Evolutionary conservation across 1,140 invertebrate genomes (phyloP).

Genomic region (Bradynema listronoti): DNA sequence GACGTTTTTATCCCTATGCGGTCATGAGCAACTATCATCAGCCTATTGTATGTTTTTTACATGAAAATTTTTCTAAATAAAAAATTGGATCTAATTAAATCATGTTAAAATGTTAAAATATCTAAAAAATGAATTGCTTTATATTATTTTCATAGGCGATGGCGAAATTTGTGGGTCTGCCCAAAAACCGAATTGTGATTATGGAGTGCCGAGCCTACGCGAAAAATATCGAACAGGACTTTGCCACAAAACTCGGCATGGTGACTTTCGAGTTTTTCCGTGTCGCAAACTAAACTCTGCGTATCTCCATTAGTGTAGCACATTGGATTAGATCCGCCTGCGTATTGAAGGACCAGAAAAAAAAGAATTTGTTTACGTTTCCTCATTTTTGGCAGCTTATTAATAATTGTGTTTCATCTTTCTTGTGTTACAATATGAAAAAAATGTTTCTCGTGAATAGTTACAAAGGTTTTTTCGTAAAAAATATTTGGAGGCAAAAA

Average conservation of each 20-base stretch:
- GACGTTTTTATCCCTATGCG: slow-evolving; percentile 53
- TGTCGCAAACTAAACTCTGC: too few relatives aligned
- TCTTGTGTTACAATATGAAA: too few relatives aligned
- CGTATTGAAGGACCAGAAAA: too few relatives aligned
- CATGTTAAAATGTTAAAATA: not conserved
- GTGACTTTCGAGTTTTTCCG: slow-evolving; percentile 11
- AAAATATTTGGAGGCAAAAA: too few relatives aligned
- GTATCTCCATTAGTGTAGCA: too few relatives aligned
- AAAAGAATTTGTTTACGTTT: too few relatives aligned
- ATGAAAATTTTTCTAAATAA: not conserved
- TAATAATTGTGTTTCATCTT: too few relatives aligned
- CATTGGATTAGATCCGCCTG: too few relatives aligned
- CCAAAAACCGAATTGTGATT: slow-evolving; percentile 53
- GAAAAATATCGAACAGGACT: slow-evolving; percentile 50
- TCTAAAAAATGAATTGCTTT: not conserved
- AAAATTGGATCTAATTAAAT: too few relatives aligned
- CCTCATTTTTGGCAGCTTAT: too few relatives aligned
- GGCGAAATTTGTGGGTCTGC: slow-evolving; percentile 54
- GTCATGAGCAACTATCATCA: slow-evolving; percentile 55
- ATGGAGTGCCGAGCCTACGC: slow-evolving; percentile 56
- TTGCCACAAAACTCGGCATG: slow-evolving; percentile 16
- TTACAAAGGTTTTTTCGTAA: too few relatives aligned
- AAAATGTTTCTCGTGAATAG: too few relatives aligned
- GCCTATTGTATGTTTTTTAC: slow-evolving; percentile 49
- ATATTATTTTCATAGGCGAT: slow-evolving; percentile 40